Evolutionary conservation across 2,113 vertebrate genomes (phyloP), one percentile per base, ranked within the genome.

Genomic region (Pangasianodon hypophthalmus): DNA sequence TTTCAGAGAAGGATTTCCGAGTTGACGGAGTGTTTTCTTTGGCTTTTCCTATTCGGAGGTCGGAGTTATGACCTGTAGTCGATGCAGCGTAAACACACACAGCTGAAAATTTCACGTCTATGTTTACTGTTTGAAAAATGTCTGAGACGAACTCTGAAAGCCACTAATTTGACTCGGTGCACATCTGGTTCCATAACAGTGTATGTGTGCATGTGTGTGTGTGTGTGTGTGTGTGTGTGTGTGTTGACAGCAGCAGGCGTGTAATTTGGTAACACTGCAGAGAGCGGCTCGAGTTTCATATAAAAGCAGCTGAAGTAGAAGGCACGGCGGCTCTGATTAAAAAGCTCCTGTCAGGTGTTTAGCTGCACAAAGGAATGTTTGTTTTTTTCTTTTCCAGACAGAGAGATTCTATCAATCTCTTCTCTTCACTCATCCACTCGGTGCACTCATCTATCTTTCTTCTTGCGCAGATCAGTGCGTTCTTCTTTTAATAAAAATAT

Each of bases 361-460:
- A 89, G 85, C 32, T 92, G 91, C 91, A 92, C 62, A 91, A 69
- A 94, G 94, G 95, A 96, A 96, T 96, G 94, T 95, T 19, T 94
- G 94, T 96, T 95, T 95, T 95, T 77, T 37, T 86, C 79, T 90
- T 19, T n/a, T 80, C 44, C 80, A 58, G 41, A 71, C 56, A n/a
- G 58, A 84, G 71, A 10, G 81, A 90, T 50, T 90, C 46, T 60
- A 0, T 86, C 71, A 32, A 19, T 46, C 56, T 37, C 11, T 46
- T 41, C 14, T 91, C 93, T 93, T 92, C 90, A 88, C 88, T 89
- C 79, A 86, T 90, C 88, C 88, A 79, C n/a, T n/a, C n/a, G n/a
- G n/a, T n/a, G n/a, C 81, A 82, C 89, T 21, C 69, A 19, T 87
- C 54, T 46, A 7, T 16, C 41, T 64, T 58, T 46, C 19, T 84